Base-by-base conservation (phyloP, 2,888 invertebrate genomes). In the Formica aserva region DNA sequence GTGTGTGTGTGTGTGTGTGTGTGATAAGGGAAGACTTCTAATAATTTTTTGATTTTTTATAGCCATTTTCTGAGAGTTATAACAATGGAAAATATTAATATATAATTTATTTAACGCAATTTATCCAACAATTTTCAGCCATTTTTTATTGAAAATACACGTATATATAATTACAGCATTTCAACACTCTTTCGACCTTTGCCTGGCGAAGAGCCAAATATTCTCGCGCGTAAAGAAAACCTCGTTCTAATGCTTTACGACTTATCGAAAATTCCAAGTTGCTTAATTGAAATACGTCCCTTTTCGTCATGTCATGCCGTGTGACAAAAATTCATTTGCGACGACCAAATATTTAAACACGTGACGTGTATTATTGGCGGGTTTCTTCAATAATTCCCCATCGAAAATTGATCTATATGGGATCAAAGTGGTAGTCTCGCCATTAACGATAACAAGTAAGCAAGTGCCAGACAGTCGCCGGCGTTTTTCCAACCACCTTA, bases 281-380 rank as follows among this genome's bases (percentile, higher is more conserved):
- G 3, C 5, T 85, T 86, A 81, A 86, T 88, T 38, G 65, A 85
- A 65, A 41, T 4, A n/a, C 13, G 3, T 52, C 18, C 41, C 15
- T 41, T 22, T n/a, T n/a, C n/a, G n/a, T n/a, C n/a, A n/a, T n/a
- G n/a, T 11, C 52, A 11, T n/a, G n/a, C 8, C 13, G 55, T 22
- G 22, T n/a, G 29, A 81, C 62, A 66, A 66, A 45, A 71, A 72
- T 83, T 62, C 63, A 18, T 65, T 65, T 60, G 38, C 55, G 13
- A 26, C n/a, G 69, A 72, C 9, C 65, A 85, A 85, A 87, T 87
- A 69, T 87, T 86, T 84, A 80, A 41, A 18, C 48, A 67, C 41
- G 57, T 52, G 26, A 22, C 5, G 77, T 48, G 48, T n/a, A 48
- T 48, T 48, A 48, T n/a, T 26, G 52, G 29, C 45, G 52, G 35